These are phyloP conservation scores for Tursiops truncatus DNA, from an alignment of 2,113 vertebrate genomes.

Conservation along the genomic window DNA sequence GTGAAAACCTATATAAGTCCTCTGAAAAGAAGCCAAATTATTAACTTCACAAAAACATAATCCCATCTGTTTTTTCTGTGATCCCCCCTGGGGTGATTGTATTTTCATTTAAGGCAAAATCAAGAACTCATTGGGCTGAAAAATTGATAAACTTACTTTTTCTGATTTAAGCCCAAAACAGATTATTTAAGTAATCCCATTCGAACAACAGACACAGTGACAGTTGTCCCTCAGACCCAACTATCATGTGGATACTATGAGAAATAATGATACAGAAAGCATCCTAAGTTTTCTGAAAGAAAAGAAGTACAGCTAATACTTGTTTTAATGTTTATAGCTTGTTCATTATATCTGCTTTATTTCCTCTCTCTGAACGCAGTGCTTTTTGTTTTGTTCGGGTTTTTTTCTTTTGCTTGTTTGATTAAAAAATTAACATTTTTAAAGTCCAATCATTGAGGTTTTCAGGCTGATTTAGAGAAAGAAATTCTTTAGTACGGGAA, in stretches of 20 bases:
- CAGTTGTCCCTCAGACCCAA: background rate
- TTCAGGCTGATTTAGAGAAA: background rate
- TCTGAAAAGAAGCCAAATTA: constrained; percentile 31
- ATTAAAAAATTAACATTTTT: background rate
- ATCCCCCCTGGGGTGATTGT: background rate
- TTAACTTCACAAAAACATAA: background rate
- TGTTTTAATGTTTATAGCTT: constrained; percentile 10
- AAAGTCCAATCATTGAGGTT: background rate
- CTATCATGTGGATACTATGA: background rate
- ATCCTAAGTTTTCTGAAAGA: constrained; percentile 4
- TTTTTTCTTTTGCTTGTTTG: background rate
- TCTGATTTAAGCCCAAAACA: background rate
- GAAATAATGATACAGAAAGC: background rate
- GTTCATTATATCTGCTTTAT: background rate
- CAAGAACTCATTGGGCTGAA: background rate
- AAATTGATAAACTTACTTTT: constrained; percentile 34
- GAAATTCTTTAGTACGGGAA: background rate
- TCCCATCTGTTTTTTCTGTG: constrained; percentile 20
- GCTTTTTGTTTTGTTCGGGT: background rate
- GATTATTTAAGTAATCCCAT: background rate
- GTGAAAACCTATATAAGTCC: background rate
- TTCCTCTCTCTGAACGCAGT: background rate
- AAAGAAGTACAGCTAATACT: background rate
- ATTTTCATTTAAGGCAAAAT: constrained; percentile 52
- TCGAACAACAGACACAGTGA: background rate